These are phyloP conservation scores for Entomobrya multifasciata DNA, from an alignment of 2,888 invertebrate species.

Conservation along the genomic window DNA sequence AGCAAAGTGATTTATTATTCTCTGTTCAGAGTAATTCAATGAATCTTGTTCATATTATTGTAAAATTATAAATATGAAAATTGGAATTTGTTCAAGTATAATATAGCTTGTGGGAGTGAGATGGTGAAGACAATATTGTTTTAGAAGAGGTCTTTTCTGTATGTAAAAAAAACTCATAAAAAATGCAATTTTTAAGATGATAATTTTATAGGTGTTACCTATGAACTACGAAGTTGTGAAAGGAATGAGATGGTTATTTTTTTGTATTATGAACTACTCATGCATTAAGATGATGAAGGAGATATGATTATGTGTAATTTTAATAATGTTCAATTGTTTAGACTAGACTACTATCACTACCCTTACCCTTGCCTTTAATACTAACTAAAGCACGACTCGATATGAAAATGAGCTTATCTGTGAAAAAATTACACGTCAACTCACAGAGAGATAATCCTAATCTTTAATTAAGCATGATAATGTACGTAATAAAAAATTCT, in stretches of 20 bases:
- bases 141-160: constrained; percentile 33
- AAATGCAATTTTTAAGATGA: constrained; percentile 30
- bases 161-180: constrained; percentile 7
- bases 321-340: constrained; percentile 25
- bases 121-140: not conserved
- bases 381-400: not conserved
- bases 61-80: constrained; percentile 11
- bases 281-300: constrained; percentile 52
- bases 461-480: constrained; percentile 57
- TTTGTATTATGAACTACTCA: constrained; percentile 39
- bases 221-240: constrained; percentile 52
- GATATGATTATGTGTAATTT: constrained; percentile 44
- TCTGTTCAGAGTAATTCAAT: constrained; percentile 22
- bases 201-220: constrained; percentile 51
- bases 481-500: constrained; percentile 29
- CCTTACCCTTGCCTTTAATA: not conserved
- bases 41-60: not conserved
- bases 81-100: constrained; percentile 21
- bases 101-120: not conserved
- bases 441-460: constrained; percentile 49
- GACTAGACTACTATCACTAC: not conserved
- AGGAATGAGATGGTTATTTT: constrained; percentile 57
- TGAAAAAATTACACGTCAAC: constrained; percentile 15
- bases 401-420: constrained; percentile 8
- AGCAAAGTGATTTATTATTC: constrained; percentile 31